Evolutionary conservation across 1,140 invertebrate species (phyloP).

Genomic region (Dendrolimus kikuchii): DNA sequence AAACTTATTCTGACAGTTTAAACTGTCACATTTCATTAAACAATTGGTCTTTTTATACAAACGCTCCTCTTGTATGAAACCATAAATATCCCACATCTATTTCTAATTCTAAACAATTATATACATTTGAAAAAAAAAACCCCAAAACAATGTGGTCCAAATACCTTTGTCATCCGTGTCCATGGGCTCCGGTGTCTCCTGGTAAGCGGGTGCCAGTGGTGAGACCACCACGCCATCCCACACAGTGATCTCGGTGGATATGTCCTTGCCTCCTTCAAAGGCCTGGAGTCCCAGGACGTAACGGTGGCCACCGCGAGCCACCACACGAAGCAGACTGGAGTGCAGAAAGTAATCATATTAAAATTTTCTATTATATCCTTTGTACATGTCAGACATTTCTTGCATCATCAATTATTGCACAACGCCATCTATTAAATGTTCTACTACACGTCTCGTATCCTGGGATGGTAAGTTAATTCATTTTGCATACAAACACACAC

Average conservation of each 20-base stretch:
- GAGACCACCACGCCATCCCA: conserved; percentile 96
- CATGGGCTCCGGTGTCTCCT: conserved; percentile 67
- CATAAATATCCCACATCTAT: conserved; percentile 1
- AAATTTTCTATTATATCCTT: no score
- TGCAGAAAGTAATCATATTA: conserved; percentile 1
- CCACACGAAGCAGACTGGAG: conserved; percentile 81
- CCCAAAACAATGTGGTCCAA: no score
- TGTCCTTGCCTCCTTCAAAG: conserved; percentile 73
- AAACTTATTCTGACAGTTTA: no score
- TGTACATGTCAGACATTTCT: no score
- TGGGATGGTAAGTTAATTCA: no score
- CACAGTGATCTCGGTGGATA: conserved; percentile 90
- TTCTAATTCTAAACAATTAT: not conserved
- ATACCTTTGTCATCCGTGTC: conserved; percentile 59
- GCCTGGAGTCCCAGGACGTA: conserved; percentile 88
- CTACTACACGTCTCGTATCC: no score
- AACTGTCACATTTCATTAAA: not conserved
- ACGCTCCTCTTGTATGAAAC: not conserved
- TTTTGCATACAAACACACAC: no score
- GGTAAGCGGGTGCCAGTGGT: conserved; percentile 92
- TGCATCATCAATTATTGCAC: no score
- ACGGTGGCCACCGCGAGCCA: conserved; percentile 93
- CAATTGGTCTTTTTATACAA: not conserved
- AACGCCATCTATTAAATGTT: no score
- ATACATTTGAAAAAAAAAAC: not conserved